Evolutionary conservation across 2,797 vertebrate genomes (phyloP).

Genomic region (Sebastes minor): DNA sequence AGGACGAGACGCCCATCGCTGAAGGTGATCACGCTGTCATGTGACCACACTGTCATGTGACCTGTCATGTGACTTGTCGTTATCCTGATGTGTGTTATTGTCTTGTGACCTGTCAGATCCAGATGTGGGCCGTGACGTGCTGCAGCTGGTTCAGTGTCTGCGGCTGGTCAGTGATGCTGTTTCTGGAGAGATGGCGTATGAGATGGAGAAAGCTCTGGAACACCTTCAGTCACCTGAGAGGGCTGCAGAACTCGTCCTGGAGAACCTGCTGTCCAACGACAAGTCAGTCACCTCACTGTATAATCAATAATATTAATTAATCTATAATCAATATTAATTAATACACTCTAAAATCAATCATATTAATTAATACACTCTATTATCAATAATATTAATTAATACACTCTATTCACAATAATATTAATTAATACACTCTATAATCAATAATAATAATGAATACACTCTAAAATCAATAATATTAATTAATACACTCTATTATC

Average conservation of each 20-base stretch:
- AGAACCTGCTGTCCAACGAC: slow-evolving; percentile 90
- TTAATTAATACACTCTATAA: background rate
- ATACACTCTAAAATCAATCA: background rate
- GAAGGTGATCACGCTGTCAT: slow-evolving; percentile 81
- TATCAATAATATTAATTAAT: too few species aligned
- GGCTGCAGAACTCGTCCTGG: slow-evolving; percentile 90
- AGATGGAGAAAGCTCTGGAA: slow-evolving; percentile 93
- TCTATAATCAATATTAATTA: background rate
- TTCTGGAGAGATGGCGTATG: slow-evolving; percentile 87
- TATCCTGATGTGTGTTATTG: slow-evolving; percentile 80
- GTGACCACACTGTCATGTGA: background rate
- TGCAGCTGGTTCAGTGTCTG: slow-evolving; percentile 92
- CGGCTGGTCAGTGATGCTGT: slow-evolving; percentile 88
- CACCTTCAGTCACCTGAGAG: slow-evolving; percentile 91
- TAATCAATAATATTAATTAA: background rate
- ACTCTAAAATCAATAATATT: background rate
- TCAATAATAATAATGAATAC: background rate
- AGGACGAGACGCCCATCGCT: slow-evolving; percentile 88
- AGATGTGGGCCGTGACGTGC: slow-evolving; percentile 87
- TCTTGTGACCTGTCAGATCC: slow-evolving; percentile 79
- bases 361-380: too few species aligned
- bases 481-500: too few species aligned
- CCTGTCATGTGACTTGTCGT: slow-evolving; percentile 43
- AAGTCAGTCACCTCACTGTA: slow-evolving; percentile 76
- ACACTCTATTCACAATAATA: too few species aligned